phyloP scores from a whole-genome alignment of 2,113 vertebrate species.

The Colaptes auratus region DNA sequence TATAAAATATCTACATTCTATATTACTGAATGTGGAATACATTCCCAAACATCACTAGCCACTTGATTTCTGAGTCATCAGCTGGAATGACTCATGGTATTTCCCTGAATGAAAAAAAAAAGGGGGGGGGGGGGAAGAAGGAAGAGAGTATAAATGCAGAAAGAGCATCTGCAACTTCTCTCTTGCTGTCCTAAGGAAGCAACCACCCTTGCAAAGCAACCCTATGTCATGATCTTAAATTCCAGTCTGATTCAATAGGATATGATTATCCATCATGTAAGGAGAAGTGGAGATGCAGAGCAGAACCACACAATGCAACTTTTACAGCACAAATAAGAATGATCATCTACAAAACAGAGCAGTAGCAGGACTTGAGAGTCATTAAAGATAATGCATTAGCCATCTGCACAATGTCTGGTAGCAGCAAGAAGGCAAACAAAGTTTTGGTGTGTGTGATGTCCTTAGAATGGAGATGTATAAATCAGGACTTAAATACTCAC shows the following conservation, averaged over 20 bases:
- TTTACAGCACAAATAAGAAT: neutral
- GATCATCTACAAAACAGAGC: neutral
- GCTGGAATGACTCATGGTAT: neutral
- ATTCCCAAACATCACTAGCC: neutral
- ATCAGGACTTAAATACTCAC: neutral
- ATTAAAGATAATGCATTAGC: neutral
- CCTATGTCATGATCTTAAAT: neutral
- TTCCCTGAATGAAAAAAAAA: neutral
- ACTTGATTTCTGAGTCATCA: neutral
- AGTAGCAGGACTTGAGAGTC: neutral
- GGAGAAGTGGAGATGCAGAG: neutral
- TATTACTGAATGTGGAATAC: neutral
- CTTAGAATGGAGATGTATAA: neutral
- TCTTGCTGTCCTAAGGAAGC: neutral
- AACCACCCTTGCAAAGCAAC: neutral
- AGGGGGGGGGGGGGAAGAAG: rapidly evolving
- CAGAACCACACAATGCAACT: neutral
- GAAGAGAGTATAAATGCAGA: neutral
- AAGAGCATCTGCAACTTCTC: neutral
- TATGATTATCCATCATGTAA: neutral
- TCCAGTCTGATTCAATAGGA: neutral
- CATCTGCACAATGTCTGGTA: neutral
- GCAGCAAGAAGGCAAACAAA: neutral
- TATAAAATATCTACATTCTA: neutral
- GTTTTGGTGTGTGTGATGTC: neutral